Conservation (phyloP, 2,113 vertebrate genomes). For the Chamaea fasciata region DNA sequence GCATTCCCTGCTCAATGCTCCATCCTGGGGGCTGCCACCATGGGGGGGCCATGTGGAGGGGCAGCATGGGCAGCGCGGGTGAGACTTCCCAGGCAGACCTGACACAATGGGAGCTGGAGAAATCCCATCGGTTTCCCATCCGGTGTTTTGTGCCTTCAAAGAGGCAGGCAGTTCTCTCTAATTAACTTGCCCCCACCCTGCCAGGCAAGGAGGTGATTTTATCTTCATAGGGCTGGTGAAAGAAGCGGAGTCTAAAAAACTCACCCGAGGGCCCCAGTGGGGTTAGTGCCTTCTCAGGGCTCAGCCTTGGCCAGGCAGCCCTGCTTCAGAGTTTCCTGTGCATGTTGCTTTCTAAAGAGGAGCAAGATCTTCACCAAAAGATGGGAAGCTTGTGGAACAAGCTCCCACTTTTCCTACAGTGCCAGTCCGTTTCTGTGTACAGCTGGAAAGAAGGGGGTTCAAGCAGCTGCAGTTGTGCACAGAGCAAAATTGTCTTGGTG, state of each 20-base stretch:
- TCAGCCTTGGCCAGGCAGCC: not conserved
- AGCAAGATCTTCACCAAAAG: not conserved
- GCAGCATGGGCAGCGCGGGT: accelerated
- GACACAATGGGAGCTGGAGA: not conserved
- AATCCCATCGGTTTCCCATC: not conserved
- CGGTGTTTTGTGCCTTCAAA: not conserved
- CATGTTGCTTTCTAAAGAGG: not conserved
- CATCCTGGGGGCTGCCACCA: not conserved
- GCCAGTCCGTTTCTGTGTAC: not conserved
- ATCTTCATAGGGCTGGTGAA: not conserved
- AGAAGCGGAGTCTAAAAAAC: not conserved
- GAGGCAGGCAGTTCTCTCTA: not conserved
- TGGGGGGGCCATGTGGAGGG: not conserved
- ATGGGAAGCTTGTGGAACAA: accelerated
- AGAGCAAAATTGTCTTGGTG: not conserved
- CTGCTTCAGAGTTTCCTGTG: not conserved
- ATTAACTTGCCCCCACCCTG: not conserved
- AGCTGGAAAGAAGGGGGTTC: not conserved
- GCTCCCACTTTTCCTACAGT: not conserved
- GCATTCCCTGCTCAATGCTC: not conserved
- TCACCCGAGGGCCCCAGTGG: accelerated
- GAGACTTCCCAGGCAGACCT: not conserved
- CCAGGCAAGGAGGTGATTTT: not conserved
- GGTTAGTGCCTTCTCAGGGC: not conserved
- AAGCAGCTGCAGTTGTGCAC: not conserved